A percentile compares a stretch with the other conserved stretches of the same genome.
Evolutionary conservation across 2,888 invertebrate species (phyloP).

Genomic region (Autographa gamma): DNA sequence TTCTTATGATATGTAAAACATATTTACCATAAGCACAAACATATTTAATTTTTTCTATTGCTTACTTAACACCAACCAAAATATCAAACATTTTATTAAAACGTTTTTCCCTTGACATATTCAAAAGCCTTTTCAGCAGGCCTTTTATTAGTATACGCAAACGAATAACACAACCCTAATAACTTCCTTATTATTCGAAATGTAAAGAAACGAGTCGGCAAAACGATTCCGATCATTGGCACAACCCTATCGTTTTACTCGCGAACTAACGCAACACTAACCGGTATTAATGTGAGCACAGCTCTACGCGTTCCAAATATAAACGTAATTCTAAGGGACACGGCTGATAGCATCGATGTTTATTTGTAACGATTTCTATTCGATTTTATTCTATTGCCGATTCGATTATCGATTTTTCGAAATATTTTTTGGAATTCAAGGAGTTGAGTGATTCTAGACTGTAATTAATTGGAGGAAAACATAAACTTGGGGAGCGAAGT

Average conservation of each 20-base stretch:
- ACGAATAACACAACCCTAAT: neutral
- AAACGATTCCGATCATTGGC: conserved; percentile 6
- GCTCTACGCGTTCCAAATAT: conserved; percentile 45
- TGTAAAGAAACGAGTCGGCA: neutral
- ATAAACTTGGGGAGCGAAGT: conserved; percentile 9
- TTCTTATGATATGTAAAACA: too few species aligned
- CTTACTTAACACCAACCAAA: neutral
- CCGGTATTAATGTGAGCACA: conserved; percentile 41
- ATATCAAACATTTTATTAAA: neutral
- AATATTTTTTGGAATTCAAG: conserved; percentile 43
- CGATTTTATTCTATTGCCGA: conserved; percentile 29
- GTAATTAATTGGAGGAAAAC: conserved; percentile 33
- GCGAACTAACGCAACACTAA: conserved; percentile 23
- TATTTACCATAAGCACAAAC: too few species aligned
- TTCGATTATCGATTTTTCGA: conserved; percentile 38
- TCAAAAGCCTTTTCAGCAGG: neutral
- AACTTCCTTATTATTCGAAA: conserved; percentile 1
- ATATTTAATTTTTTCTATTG: neutral
- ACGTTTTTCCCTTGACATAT: neutral
- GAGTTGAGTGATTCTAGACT: neutral
- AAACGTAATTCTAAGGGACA: conserved; percentile 41
- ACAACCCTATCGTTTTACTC: conserved; percentile 12
- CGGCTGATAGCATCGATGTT: conserved; percentile 39
- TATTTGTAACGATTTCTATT: conserved; percentile 40
- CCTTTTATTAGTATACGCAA: neutral